Evolutionary conservation across 1,140 invertebrate genomes (phyloP).

Genomic region (Neodiprion lecontei): DNA sequence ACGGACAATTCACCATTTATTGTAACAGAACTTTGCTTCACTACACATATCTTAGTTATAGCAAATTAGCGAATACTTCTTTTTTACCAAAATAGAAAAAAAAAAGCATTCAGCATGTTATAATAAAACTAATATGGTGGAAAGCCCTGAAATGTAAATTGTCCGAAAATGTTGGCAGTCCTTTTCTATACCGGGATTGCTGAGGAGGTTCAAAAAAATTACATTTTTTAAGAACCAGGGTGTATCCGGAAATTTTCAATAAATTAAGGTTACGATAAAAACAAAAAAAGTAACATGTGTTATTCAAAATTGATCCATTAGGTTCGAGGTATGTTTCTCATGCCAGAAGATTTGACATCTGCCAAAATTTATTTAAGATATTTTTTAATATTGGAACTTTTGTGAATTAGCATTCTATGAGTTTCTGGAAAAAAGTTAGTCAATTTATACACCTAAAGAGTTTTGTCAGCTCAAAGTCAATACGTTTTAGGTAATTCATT

Average conservation of each 20-base stretch:
- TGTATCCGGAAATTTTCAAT: constrained; percentile 43
- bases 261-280: not conserved
- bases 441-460: no score
- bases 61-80: not conserved
- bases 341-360: no score
- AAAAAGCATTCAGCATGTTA: constrained; percentile 21
- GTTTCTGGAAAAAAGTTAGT: no score
- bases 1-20: constrained; percentile 30
- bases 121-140: constrained; percentile 23
- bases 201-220: constrained; percentile 52
- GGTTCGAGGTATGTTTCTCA: no score
- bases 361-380: no score
- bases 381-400: no score
- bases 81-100: constrained; percentile 18
- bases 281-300: constrained; percentile 4
- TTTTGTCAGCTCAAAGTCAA: no score
- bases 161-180: constrained; percentile 42
- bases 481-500: no score
- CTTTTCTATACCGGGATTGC: constrained; percentile 51
- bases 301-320: no score
- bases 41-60: constrained; percentile 9
- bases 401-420: no score
- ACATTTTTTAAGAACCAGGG: constrained; percentile 52
- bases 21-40: constrained; percentile 33
- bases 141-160: constrained; percentile 37